A percentile compares a stretch with the other conserved stretches of the same genome.
Conservation (phyloP, 2,113 vertebrate species). For the Macroglossus sobrinus region DNA sequence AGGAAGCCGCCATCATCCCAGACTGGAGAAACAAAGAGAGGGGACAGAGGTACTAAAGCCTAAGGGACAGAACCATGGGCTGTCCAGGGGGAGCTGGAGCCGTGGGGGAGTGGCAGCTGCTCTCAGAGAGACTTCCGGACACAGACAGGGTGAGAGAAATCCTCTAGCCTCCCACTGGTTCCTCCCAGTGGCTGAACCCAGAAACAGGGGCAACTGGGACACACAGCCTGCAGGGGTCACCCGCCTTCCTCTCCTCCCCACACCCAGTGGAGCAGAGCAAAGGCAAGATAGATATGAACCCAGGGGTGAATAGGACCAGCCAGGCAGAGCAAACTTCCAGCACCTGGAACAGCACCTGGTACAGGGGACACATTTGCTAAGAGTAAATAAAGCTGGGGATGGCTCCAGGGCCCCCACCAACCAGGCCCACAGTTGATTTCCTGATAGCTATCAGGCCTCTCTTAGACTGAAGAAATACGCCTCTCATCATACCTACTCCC, state of each 20-base stretch:
- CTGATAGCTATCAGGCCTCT: neutral
- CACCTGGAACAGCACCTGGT: neutral
- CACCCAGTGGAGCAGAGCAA: neutral
- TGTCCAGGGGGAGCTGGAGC: no score
- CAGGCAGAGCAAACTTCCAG: neutral
- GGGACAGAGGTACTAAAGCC: fast-evolving
- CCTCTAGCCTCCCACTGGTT: neutral
- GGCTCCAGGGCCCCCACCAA: neutral
- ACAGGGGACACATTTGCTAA: neutral
- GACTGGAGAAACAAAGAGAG: neutral
- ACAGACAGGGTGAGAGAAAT: neutral
- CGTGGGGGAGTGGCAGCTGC: neutral
- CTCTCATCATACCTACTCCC: neutral
- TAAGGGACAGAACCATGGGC: neutral
- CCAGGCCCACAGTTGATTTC: neutral
- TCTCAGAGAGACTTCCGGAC: neutral
- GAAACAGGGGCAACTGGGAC: neutral
- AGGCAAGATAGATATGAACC: neutral
- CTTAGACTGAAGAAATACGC: neutral
- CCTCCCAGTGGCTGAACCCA: neutral
- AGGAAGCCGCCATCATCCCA: neutral
- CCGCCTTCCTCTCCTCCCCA: no score
- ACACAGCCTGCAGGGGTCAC: neutral
- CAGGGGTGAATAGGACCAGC: neutral
- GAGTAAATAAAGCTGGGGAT: neutral